Base-by-base conservation (phyloP, 23 tunicate genomes). In the Halocynthia roretzi region DNA sequence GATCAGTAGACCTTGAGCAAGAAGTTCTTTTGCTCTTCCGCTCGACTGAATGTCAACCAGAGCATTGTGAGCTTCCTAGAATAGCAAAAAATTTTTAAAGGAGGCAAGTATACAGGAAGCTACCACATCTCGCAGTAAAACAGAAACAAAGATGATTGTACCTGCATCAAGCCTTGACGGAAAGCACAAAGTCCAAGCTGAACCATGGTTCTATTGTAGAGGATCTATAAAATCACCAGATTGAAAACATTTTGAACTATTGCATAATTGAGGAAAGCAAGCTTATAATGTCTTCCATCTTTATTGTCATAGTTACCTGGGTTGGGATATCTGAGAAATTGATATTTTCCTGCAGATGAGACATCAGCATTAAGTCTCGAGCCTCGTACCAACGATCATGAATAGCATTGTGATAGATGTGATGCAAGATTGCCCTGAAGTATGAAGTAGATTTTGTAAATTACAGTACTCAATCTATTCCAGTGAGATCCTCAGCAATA, bases 331-430 rank as follows among this genome's bases (percentile, higher is more conserved):
- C 98, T 50, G 98, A 86, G 63, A 74, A 77, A 40, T 86, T 72
- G 71, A 93, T 87, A 52, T 79, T 75, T 69, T 93, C 98, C 67
- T 93, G 98, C 10, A 93, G 80, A 81, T 93, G 98, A 12, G 94
- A 87, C 98, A 93, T 93, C 70, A 93, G 81, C 98, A 93, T 93
- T 52, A 93, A 58, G 77, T 93, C 98, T 11, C 98, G 54, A 18
- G 98, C 98, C 70, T 83, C 85, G 67, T 87, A 93, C 98, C 98
- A 93, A 12, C 89, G 89, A 67, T 93, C 89, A 65, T 93, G 98
- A 44, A 93, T 80, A n/a, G 87, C 90, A 61, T 87, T 94, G 76
- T 93, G 89, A 61, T 93, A 93, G 54, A 93, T 93, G 61, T 93
- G 93, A 70, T 83, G 84, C 56, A 93, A 79, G 55, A 93, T 93